These are phyloP conservation scores for Selene dorsalis DNA, from an alignment of 2,797 vertebrate genomes.

Conservation along the genomic window DNA sequence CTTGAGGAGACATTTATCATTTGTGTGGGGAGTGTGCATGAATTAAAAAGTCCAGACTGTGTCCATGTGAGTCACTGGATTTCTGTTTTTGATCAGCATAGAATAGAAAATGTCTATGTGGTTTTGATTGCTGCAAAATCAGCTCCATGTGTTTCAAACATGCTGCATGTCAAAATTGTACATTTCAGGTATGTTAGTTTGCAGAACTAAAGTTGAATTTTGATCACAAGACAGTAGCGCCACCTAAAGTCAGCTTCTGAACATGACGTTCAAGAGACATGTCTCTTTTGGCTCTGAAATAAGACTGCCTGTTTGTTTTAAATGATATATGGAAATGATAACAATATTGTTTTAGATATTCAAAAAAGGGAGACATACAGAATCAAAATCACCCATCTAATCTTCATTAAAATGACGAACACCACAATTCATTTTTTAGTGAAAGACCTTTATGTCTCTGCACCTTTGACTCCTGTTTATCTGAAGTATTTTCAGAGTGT, in stretches of 20 bases:
- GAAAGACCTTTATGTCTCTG: background rate
- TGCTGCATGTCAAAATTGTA: background rate
- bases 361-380: background rate
- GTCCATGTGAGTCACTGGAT: constrained; percentile 12
- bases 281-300: background rate
- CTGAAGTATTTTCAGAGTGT: background rate
- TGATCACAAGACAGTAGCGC: constrained; percentile 50
- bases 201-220: background rate
- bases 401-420: background rate
- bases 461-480: background rate
- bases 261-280: constrained; percentile 13
- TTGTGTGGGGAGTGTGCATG: constrained; percentile 33
- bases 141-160: constrained; percentile 32
- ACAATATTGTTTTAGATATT: too few relatives aligned
- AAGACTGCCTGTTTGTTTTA: background rate
- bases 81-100: constrained; percentile 27
- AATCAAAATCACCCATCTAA: background rate
- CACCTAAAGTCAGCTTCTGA: constrained; percentile 59
- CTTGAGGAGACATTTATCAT: constrained; percentile 80
- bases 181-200: constrained; percentile 4
- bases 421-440: too few relatives aligned
- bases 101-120: background rate
- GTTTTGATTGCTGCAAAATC: background rate
- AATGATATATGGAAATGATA: background rate
- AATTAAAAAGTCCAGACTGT: constrained; percentile 25